Conservation (phyloP, 1,140 invertebrate species). For the Bombus cullumanus region DNA sequence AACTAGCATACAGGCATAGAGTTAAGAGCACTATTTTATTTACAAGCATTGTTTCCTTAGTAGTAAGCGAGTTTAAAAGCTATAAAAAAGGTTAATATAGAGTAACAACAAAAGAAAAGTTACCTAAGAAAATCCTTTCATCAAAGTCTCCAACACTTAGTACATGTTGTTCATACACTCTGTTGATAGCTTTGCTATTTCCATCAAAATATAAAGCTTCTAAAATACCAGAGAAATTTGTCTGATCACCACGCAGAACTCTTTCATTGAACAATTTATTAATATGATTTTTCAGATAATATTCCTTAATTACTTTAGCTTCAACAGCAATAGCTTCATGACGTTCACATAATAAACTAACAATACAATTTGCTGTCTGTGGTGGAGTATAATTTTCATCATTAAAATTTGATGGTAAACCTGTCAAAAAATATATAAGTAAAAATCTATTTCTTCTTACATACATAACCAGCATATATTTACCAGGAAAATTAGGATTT, state of each 20-base stretch:
- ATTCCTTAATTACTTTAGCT: constrained; percentile 95
- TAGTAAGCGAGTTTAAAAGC: constrained; percentile 30
- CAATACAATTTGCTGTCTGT: constrained; percentile 89
- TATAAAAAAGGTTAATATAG: neutral
- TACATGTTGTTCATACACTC: constrained; percentile 95
- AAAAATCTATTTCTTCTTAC: neutral
- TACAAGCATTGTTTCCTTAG: constrained; percentile 17
- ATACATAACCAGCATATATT: constrained; percentile 49
- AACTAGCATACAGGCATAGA: constrained; percentile 41
- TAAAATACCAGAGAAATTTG: constrained; percentile 87
- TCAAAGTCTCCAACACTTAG: constrained; percentile 97
- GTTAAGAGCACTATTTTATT: constrained; percentile 23
- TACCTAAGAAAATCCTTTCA: constrained; percentile 96
- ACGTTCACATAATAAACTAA: constrained; percentile 91
- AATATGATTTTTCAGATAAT: constrained; percentile 92
- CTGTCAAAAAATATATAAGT: constrained; percentile 78
- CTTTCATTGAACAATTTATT: constrained; percentile 91
- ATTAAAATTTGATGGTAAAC: constrained; percentile 88
- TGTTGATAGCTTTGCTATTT: constrained; percentile 93
- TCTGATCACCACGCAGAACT: constrained; percentile 86
- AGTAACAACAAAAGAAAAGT: constrained; percentile 60
- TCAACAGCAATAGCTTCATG: constrained; percentile 92
- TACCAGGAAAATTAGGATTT: constrained; percentile 92
- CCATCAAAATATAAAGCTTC: constrained; percentile 89
- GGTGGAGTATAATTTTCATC: constrained; percentile 87